Percentiles rank a stretch among this genome's conserved stretches.
Evolutionary conservation across 2,113 vertebrate species (phyloP).

Genomic region (Pseudopodoces humilis): DNA sequence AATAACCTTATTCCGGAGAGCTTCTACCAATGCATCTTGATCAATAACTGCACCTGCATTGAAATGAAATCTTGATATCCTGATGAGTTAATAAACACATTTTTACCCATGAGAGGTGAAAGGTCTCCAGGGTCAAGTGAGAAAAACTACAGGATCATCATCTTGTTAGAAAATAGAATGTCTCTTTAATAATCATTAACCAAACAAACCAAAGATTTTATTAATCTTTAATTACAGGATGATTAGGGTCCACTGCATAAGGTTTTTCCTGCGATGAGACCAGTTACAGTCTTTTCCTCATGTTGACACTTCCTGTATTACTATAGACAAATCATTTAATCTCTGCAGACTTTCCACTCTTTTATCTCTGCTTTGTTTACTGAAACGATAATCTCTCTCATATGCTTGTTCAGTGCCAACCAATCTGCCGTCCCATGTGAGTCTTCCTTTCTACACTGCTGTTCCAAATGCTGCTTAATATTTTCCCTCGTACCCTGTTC

Average conservation of each 20-base stretch:
- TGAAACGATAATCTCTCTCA: neutral
- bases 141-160: neutral
- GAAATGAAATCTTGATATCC: neutral
- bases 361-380: neutral
- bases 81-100: rapidly evolving
- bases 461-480: neutral
- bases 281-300: neutral
- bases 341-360: neutral
- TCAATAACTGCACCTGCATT: constrained; percentile 80
- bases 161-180: neutral
- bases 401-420: neutral
- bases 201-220: neutral
- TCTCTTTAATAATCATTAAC: neutral
- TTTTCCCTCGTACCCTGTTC: neutral
- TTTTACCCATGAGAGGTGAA: neutral
- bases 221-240: neutral
- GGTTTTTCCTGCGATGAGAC: neutral
- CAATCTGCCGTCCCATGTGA: neutral
- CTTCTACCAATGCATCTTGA: constrained; percentile 81
- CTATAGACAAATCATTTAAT: neutral
- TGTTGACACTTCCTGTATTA: neutral
- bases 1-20: constrained; percentile 75
- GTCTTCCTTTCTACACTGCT: neutral
- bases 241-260: neutral
- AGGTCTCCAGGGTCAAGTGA: neutral